These are phyloP conservation scores for Zaprionus vittiger DNA, from an alignment of 1,140 invertebrate species.

Conservation along the genomic window DNA sequence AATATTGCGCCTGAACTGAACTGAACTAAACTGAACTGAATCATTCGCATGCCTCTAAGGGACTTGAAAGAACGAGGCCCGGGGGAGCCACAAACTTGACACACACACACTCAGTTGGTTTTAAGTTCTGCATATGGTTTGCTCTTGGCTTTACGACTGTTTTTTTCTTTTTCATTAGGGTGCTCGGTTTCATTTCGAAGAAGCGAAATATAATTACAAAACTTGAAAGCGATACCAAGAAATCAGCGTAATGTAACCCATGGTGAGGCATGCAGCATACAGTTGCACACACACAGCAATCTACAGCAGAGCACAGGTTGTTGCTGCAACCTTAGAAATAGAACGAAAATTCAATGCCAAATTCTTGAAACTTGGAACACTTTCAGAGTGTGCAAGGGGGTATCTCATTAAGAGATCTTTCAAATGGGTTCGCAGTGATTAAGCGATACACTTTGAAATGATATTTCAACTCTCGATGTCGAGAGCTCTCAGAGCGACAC, in stretches of 20 bases:
- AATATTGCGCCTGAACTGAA: slow-evolving; percentile 32
- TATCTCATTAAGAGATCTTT: background rate
- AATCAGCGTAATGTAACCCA: slow-evolving; percentile 8
- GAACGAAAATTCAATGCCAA: background rate
- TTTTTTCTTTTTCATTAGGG: background rate
- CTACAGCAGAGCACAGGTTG: background rate
- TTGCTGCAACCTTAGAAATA: background rate
- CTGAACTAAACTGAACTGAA: background rate
- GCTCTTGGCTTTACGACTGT: slow-evolving; percentile 7
- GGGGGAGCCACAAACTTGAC: background rate
- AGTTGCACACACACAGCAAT: background rate
- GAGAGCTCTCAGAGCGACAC: background rate
- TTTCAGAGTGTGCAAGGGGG: background rate
- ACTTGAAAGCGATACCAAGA: slow-evolving; percentile 19
- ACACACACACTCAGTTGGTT: background rate
- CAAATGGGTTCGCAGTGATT: slow-evolving; percentile 3
- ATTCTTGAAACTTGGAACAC: slow-evolving; percentile 8
- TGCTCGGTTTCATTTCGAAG: slow-evolving; percentile 25
- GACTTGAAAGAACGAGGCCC: slow-evolving; percentile 6
- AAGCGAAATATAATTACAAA: slow-evolving; percentile 25
- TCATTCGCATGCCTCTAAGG: background rate
- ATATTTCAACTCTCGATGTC: background rate
- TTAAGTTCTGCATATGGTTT: slow-evolving; percentile 8
- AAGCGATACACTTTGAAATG: slow-evolving; percentile 2
- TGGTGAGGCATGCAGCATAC: background rate